Base-by-base conservation (phyloP, 2,113 vertebrate species). In the Microcebus griseorufus region DNA sequence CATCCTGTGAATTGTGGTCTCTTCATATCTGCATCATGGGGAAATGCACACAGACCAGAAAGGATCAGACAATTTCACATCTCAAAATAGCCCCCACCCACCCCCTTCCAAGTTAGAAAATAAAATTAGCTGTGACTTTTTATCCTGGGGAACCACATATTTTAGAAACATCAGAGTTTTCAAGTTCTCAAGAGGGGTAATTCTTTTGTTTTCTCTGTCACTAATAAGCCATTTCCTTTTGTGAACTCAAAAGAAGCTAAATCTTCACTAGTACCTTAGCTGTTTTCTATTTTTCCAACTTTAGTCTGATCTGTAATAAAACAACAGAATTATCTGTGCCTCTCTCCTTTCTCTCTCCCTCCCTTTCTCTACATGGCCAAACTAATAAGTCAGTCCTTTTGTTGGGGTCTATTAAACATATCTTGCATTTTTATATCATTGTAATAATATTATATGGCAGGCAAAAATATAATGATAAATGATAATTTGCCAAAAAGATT, bases 401-500 rank as follows among this genome's bases (percentile, higher is more conserved):
- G 97, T 98, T 97, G 94, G 92, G 90, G 94, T 89, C 97, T 98
- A 97, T 97, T 98, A 98, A 98, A 98, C 95, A 98, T 98, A 96
- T 48, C 78, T 32, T 96, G 82, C 91, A 81, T 90, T 98, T 98
- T 98, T 95, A 98, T 98, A 98, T 97, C 92, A 98, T 98, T 98
- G 98, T 98, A 99, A 98, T 99, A 99, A 98, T 99, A 99, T 98
- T 98, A 99, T 98, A 99, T 99, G 99, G 99, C 98, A 99, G 99
- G 98, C 98, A 99, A 99, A 99, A 99, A 99, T 99, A 99, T 99
- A 99, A 99, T 99, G 99, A 99, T 98, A 99, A 99, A 99, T 99
- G 99, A 99, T 99, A 99, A 99, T 99, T 99, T 99, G 99, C 99
- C 99, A 99, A 99, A 99, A 99, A 99, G 98, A 99, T 99, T 98